Evolutionary conservation across 1,140 invertebrate genomes (phyloP).

Genomic region (Dufourea novaeangliae): DNA sequence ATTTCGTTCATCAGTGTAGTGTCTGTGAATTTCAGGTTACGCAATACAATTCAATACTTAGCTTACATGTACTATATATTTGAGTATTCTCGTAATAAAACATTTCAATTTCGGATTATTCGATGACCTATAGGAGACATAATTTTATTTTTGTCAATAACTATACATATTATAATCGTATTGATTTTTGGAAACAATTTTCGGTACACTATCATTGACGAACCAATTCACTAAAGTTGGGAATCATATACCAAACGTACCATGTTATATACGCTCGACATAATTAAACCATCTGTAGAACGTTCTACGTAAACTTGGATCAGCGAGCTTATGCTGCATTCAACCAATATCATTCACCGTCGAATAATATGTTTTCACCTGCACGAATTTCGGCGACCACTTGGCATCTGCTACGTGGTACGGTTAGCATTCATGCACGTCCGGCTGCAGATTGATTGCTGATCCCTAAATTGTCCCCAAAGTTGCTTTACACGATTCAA

Average conservation of each 20-base stretch:
- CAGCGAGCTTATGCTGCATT: not conserved
- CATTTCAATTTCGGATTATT: no score
- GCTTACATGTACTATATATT: no score
- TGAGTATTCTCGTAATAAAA: no score
- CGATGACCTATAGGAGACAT: no score
- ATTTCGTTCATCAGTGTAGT: not conserved
- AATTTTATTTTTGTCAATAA: no score
- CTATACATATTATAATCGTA: no score
- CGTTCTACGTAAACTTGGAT: not conserved
- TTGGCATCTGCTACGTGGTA: constrained; percentile 3
- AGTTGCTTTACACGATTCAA: constrained; percentile 53
- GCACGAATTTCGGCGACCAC: constrained; percentile 37
- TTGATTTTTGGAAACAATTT: no score
- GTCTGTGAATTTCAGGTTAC: not conserved
- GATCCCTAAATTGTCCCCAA: constrained; percentile 61
- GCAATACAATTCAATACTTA: no score
- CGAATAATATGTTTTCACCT: constrained; percentile 1
- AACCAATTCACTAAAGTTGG: no score
- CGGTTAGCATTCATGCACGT: constrained; percentile 51
- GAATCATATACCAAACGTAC: no score
- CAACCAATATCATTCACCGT: not conserved
- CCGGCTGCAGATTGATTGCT: constrained; percentile 59
- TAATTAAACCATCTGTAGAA: constrained; percentile 11
- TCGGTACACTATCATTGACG: no score
- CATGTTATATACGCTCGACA: not conserved